phyloP scores from a whole-genome alignment of 35 echinoderm and acorn worm genomes.

The Lytechinus pictus region DNA sequence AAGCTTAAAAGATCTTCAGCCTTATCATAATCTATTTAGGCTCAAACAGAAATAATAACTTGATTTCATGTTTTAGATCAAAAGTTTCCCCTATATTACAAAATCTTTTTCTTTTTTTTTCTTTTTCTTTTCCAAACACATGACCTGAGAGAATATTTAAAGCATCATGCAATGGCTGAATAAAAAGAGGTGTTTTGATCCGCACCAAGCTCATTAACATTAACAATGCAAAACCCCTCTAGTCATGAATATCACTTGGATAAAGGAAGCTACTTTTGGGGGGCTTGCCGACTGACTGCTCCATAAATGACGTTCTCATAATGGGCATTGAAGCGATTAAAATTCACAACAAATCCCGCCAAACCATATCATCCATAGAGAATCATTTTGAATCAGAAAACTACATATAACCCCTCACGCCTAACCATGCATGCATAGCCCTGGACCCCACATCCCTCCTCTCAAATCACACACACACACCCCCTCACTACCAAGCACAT shows the following conservation, averaged over 20 bases:
- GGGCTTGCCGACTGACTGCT: neutral
- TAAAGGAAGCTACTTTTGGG: too few species aligned
- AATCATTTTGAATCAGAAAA: too few species aligned
- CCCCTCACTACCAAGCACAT: too few species aligned
- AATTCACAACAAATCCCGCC: too few species aligned
- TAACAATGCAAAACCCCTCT: neutral
- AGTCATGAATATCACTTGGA: neutral
- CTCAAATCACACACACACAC: too few species aligned
- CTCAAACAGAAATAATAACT: neutral
- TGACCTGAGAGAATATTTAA: neutral
- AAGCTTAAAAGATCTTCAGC: neutral
- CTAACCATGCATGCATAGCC: too few species aligned
- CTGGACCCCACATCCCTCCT: too few species aligned
- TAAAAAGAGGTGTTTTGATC: too few species aligned
- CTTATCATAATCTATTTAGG: neutral
- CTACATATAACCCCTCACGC: too few species aligned
- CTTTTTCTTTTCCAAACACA: neutral
- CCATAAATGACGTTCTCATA: neutral
- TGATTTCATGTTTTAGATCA: neutral
- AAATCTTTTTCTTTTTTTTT: neutral
- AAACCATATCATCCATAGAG: too few species aligned
- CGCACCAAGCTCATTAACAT: neutral
- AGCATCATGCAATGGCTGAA: neutral
- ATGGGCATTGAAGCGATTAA: too few species aligned
- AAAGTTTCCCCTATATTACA: too few species aligned